Evolutionary conservation across 2,888 invertebrate genomes (phyloP), one percentile per base, ranked within the genome.

Genomic region (Dinocampus coccinellae): DNA sequence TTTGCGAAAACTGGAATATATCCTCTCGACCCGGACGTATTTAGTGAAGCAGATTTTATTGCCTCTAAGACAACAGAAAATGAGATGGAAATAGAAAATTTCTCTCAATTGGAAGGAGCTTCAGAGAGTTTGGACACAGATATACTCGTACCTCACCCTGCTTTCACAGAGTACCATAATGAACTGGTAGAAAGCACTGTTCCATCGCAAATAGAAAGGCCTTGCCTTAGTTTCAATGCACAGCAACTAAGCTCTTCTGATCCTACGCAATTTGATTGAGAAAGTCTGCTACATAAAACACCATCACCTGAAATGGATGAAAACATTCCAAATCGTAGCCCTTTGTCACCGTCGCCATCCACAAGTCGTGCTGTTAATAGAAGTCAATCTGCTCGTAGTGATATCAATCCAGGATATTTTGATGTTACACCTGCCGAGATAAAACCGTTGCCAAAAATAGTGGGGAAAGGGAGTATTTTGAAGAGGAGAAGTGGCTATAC

Each of bases 361-460:
- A 16, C n/a, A 34, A 13, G 13, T 61, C n/a, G 61, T n/a, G 13
- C 34, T 34, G 20, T n/a, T 9, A 36, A 62, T 39, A 16, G 7
- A 42, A 42, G n/a, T 16, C 24, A n/a, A 4, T 22, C 22, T 39
- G 11, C 7, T 9, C 36, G 10, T 20, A 1, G 11, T 20, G 10
- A 53, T 20, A 20, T 39, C 0, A 1, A 69, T 73, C 62, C 73
- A 73, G 3, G 36, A n/a, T 60, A 16, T 29, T 29, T 11, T 22
- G 10, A 3, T 20, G 20, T 53, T 3, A 3, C 53, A 6, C 53
- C 53, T 3, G 2, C 2, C 2, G 53, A 53, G 10, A 53, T 53
- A 7, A 2, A 53, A 53, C 53, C 53, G 4, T 53, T 53, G 22
- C 53, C 53, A 16, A 22, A 20, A 53, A 20, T 26, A 53, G 39